Evolutionary conservation across 2,797 vertebrate species (phyloP).

Genomic region (Clarias pachynema): DNA sequence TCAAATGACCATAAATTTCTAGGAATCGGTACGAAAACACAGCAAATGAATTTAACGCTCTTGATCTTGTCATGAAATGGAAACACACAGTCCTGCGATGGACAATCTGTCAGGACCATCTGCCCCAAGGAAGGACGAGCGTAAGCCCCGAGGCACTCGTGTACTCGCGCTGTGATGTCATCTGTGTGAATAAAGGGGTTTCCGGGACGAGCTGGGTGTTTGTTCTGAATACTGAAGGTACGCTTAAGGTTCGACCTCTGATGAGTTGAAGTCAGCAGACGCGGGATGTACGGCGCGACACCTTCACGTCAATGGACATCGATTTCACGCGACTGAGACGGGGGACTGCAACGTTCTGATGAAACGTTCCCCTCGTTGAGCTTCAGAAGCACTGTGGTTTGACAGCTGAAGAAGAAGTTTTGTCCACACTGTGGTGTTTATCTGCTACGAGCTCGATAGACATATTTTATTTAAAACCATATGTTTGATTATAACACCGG

Average conservation of each 20-base stretch:
- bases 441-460: neutral
- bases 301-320: too few relatives aligned
- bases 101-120: conserved; percentile 65
- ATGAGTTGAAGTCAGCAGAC: neutral
- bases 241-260: too few relatives aligned
- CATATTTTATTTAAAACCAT: neutral
- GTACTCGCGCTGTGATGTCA: conserved; percentile 54
- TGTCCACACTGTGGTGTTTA: neutral
- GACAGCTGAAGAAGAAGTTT: neutral
- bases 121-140: conserved; percentile 50
- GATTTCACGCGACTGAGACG: neutral
- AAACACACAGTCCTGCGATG: conserved; percentile 44
- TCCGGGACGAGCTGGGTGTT: neutral
- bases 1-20: neutral
- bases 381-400: neutral
- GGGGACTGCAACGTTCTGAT: neutral
- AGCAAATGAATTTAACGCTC: neutral
- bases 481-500: neutral
- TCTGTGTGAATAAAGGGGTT: conserved; percentile 40
- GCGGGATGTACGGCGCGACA: neutral
- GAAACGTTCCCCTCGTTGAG: neutral
- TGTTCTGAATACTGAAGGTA: neutral
- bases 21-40: neutral
- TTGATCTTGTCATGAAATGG: neutral
- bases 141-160: conserved; percentile 47